phyloP scores from a whole-genome alignment of 2,888 invertebrate genomes.

The Boloria euphrosyne region DNA sequence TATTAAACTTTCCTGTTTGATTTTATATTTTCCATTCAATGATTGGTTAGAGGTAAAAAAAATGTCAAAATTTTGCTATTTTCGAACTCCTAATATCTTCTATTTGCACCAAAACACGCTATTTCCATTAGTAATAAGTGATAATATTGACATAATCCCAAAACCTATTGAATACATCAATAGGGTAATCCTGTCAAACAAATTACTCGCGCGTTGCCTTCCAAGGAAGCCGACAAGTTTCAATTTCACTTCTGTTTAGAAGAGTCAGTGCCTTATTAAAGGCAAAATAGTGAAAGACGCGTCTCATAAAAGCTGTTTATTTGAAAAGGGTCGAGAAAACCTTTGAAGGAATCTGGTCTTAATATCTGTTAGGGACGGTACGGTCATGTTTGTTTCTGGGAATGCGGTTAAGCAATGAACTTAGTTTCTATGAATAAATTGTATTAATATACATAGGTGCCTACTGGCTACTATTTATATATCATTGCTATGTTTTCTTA shows the following conservation, averaged over 20 bases:
- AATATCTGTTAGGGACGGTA: conserved; percentile 52
- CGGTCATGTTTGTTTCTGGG: conserved; percentile 36
- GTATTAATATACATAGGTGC: not conserved
- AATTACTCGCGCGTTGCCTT: conserved; percentile 25
- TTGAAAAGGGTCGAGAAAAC: conserved; percentile 51
- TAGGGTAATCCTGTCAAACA: conserved; percentile 26
- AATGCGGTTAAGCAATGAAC: conserved; percentile 1
- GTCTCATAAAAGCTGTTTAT: conserved; percentile 50
- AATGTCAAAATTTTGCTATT: too few species aligned
- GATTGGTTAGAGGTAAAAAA: not conserved
- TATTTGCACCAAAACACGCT: too few species aligned
- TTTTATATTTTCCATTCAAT: not conserved
- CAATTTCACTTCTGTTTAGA: conserved; percentile 28
- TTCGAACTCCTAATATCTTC: too few species aligned
- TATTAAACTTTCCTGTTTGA: not conserved
- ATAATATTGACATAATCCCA: not conserved
- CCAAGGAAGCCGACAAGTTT: conserved; percentile 30
- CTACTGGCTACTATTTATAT: too few species aligned
- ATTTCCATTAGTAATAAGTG: not conserved
- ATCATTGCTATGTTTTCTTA: too few species aligned
- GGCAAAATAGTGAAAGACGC: conserved; percentile 46
- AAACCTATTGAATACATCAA: conserved; percentile 17
- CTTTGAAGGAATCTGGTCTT: conserved; percentile 48
- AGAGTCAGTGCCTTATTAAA: conserved; percentile 38
- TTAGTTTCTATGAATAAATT: not conserved